Percentiles rank a stretch among this genome's conserved stretches.
phyloP scores from a whole-genome alignment of 1,140 invertebrate genomes.

The Acromyrmex heyeri region DNA sequence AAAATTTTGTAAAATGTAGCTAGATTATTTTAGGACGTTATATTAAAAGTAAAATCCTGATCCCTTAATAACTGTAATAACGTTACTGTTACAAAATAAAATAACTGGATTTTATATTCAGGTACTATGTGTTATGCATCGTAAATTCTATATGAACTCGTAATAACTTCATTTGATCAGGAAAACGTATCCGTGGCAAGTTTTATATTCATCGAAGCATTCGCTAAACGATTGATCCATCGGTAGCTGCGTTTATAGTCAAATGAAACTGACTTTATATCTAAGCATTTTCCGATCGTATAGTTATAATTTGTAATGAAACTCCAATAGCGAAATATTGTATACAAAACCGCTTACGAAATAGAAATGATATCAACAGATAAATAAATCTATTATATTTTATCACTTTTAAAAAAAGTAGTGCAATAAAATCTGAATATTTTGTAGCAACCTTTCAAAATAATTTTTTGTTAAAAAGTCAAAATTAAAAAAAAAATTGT shows the following conservation, averaged over 20 bases:
- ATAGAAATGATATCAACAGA: not conserved
- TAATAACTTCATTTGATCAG: not conserved
- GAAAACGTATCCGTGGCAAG: not conserved
- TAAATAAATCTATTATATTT: conserved; percentile 1
- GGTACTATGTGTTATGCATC: not conserved
- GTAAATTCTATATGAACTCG: conserved; percentile 2
- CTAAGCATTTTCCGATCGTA: not conserved
- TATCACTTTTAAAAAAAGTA: not conserved
- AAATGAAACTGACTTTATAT: conserved; percentile 9
- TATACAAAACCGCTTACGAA: not conserved
- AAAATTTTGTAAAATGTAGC: not conserved
- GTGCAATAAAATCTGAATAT: not conserved
- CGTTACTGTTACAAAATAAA: not conserved
- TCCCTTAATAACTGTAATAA: not conserved
- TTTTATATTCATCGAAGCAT: conserved; percentile 14
- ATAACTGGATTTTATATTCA: not conserved
- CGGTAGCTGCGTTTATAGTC: not conserved
- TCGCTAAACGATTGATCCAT: conserved; percentile 8
- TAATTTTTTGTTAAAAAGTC: not conserved
- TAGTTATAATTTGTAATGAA: not conserved
- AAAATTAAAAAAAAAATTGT: not conserved
- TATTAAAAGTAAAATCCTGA: not conserved
- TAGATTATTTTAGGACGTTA: not conserved
- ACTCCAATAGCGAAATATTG: not conserved
- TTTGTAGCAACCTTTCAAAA: not conserved